Evolutionary conservation across 2,888 invertebrate genomes (phyloP).

Genomic region (Griposia aprilina): DNA sequence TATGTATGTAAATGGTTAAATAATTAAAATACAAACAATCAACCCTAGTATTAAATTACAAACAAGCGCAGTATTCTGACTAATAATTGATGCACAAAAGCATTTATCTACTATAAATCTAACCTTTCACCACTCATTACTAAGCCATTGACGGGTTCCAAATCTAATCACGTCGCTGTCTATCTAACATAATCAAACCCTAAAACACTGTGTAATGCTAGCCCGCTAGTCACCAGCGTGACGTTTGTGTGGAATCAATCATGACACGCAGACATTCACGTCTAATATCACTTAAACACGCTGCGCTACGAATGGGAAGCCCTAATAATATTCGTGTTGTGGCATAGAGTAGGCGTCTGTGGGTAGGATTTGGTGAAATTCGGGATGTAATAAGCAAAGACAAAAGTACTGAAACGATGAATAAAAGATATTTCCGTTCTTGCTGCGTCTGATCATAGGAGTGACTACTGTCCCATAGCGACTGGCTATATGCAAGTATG

Average conservation of each 20-base stretch:
- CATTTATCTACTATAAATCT: neutral
- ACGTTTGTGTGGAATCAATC: slow-evolving; percentile 84
- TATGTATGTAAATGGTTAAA: too few species aligned
- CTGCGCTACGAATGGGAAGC: slow-evolving; percentile 85
- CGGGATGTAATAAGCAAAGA: too few species aligned
- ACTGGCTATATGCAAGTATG: too few species aligned
- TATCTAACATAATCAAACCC: slow-evolving; percentile 50
- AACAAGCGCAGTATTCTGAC: neutral
- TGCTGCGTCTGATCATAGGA: too few species aligned
- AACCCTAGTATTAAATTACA: neutral
- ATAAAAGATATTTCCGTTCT: too few species aligned
- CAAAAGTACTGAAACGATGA: too few species aligned
- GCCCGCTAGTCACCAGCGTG: slow-evolving; percentile 60
- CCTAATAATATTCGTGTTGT: slow-evolving; percentile 83
- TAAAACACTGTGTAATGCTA: slow-evolving; percentile 54
- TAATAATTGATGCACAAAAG: neutral
- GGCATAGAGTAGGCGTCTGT: slow-evolving; percentile 73
- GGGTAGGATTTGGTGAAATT: neutral
- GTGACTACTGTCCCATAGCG: too few species aligned
- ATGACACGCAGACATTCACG: slow-evolving; percentile 81
- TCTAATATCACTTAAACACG: slow-evolving; percentile 89
- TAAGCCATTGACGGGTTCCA: slow-evolving; percentile 32
- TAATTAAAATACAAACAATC: neutral
- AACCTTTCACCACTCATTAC: slow-evolving; percentile 30
- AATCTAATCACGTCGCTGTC: slow-evolving; percentile 61